Percentiles rank a stretch among this genome's conserved stretches.
Conservation (phyloP, 2,797 vertebrate species). For the Myotis myotis region DNA sequence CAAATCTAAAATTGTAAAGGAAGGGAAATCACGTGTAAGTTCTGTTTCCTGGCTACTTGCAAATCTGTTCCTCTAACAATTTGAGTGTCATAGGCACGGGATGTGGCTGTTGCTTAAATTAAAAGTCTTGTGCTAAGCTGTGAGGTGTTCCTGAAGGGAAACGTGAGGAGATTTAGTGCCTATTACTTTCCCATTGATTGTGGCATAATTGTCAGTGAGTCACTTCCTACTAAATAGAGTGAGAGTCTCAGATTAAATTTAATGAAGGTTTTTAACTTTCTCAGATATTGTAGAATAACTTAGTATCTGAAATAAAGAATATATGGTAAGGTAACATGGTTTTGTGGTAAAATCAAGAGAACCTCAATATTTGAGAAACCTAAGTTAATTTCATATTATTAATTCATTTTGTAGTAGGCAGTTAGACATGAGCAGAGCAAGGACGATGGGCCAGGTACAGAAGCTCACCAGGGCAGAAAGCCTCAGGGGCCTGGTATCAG, state of each 20-base stretch:
- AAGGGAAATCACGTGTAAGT: neutral
- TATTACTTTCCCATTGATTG: neutral
- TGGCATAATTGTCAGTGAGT: neutral
- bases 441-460: neutral
- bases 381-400: neutral
- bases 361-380: neutral
- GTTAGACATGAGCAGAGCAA: neutral
- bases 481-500: neutral
- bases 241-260: neutral
- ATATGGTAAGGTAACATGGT: neutral
- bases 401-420: neutral
- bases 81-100: neutral
- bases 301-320: neutral
- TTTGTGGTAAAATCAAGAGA: neutral
- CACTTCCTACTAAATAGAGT: neutral
- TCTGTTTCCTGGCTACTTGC: neutral
- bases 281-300: neutral
- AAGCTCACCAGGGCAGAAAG: neutral
- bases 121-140: neutral
- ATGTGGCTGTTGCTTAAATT: neutral
- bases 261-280: neutral
- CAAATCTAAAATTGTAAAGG: neutral
- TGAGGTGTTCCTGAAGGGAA: constrained; percentile 30
- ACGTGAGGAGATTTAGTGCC: neutral
- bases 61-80: neutral